Evolutionary conservation across 2,888 invertebrate species (phyloP).

Genomic region (Abscondita cerata): DNA sequence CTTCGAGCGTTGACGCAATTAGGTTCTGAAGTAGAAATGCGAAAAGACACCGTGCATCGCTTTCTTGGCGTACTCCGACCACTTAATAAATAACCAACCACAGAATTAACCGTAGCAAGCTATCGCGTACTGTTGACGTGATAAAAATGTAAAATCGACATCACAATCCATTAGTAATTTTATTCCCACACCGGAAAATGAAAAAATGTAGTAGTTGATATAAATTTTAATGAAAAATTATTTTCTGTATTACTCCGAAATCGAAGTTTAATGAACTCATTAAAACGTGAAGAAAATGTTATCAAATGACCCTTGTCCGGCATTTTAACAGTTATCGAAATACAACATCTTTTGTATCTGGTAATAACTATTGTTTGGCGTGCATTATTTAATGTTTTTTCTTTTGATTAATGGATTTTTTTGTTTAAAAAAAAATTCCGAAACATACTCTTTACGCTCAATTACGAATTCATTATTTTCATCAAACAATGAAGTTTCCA

Average conservation of each 20-base stretch:
- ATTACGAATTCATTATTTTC: not conserved
- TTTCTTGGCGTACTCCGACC: too few species aligned
- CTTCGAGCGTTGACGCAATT: too few species aligned
- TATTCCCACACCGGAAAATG: slow-evolving; percentile 1
- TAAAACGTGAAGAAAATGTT: not conserved
- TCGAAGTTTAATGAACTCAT: slow-evolving; percentile 12
- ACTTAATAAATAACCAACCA: too few species aligned
- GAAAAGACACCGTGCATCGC: too few species aligned
- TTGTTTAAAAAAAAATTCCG: not conserved
- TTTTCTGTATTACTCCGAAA: not conserved
- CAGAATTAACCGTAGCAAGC: too few species aligned
- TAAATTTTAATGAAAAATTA: not conserved
- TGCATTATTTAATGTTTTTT: slow-evolving; percentile 2
- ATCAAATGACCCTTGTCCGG: slow-evolving; percentile 1
- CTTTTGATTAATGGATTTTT: slow-evolving; percentile 3
- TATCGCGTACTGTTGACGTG: too few species aligned
- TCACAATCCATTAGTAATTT: slow-evolving; percentile 4
- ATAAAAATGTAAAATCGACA: slow-evolving; percentile 2
- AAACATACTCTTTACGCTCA: not conserved
- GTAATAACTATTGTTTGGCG: not conserved
- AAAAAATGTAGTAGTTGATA: not conserved
- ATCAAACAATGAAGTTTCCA: not conserved
- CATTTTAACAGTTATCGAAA: not conserved
- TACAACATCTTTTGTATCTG: slow-evolving; percentile 1
- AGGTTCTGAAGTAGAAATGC: too few species aligned